A percentile compares a stretch with the other conserved stretches of the same genome.
Evolutionary conservation across 2,113 vertebrate species (phyloP).

Genomic region (Aphyosemion australe): DNA sequence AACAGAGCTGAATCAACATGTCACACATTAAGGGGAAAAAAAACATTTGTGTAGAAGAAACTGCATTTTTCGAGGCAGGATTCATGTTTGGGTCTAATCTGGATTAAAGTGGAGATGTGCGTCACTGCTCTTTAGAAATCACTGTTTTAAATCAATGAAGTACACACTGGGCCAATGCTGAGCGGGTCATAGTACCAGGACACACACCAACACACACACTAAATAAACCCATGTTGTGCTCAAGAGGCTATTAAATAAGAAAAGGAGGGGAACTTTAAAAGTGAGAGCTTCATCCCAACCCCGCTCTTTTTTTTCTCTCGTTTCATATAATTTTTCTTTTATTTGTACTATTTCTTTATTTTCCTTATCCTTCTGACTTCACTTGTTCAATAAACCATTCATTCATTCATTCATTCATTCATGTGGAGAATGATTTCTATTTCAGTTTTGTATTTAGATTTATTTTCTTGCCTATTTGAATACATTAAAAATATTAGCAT

Average conservation of each 20-base stretch:
- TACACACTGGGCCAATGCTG: constrained; percentile 46
- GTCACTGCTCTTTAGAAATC: constrained; percentile 72
- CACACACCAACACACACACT: not conserved
- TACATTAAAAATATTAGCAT: not conserved
- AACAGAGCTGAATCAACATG: not conserved
- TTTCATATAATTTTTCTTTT: too few species aligned
- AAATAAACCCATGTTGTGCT: not conserved
- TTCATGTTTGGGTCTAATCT: constrained; percentile 70
- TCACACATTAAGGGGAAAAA: not conserved
- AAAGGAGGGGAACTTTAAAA: too few species aligned
- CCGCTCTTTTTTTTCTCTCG: too few species aligned
- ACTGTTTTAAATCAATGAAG: constrained; percentile 68
- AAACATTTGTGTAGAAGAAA: constrained; percentile 57
- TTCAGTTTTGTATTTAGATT: not conserved
- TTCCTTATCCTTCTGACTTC: too few species aligned
- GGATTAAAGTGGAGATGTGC: constrained; percentile 71
- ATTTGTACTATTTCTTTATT: too few species aligned
- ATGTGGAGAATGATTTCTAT: not conserved
- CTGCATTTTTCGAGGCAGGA: constrained; percentile 61
- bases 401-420: too few species aligned
- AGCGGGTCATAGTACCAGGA: not conserved
- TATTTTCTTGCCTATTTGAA: not conserved
- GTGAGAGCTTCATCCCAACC: too few species aligned
- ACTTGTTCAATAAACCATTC: too few species aligned
- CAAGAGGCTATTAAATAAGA: too few species aligned